Evolutionary conservation across 2,797 vertebrate genomes (phyloP), one percentile per base, ranked within the genome.

Genomic region (Jordanella pulchra): DNA sequence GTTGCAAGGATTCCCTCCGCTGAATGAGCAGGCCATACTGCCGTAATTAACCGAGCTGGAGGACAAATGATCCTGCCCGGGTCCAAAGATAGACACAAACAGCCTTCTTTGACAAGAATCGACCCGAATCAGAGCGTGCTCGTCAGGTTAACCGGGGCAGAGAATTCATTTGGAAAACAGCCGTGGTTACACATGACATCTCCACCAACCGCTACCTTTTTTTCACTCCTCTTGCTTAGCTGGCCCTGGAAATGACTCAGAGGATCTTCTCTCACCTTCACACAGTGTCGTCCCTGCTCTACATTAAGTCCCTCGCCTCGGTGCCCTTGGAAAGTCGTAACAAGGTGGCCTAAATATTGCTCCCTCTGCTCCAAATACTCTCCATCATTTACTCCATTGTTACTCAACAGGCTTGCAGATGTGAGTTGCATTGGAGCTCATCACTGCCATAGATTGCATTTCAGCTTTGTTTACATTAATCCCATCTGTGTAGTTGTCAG

Each of bases 271-370:
- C 70, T 86, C 79, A 82, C 77, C 76, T 80, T 80, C 67, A 66
- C 47, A 66, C 58, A 45, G 53, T 11, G 58, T n/a, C 39, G 55
- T 58, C 63, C 18, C 72, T 66, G 83, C 72, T 82, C 83, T 53
- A 78, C 74, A 78, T 76, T 68, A 51, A 67, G 35, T 74, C 76
- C 75, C 72, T 64, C 45, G 50, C 65, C 67, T 67, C 17, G 61
- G 72, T 83, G 85, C 44, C 84, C 90, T 91, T 89, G 72, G 76
- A 67, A 65, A 70, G 71, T 81, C 63, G 44, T 45, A 75, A 71
- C 73, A 85, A 87, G 77, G 84, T 85, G 86, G 78, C 87, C 86
- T 86, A 77, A 82, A 89, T 79, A 72, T 72, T 30, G 25, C 67
- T 86, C 69, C 76, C 77, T 79, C 67, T 50, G 72, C 72, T 84